These are phyloP conservation scores for Xiphophorus hellerii DNA, from an alignment of 2,113 vertebrate genomes.

Conservation along the genomic window DNA sequence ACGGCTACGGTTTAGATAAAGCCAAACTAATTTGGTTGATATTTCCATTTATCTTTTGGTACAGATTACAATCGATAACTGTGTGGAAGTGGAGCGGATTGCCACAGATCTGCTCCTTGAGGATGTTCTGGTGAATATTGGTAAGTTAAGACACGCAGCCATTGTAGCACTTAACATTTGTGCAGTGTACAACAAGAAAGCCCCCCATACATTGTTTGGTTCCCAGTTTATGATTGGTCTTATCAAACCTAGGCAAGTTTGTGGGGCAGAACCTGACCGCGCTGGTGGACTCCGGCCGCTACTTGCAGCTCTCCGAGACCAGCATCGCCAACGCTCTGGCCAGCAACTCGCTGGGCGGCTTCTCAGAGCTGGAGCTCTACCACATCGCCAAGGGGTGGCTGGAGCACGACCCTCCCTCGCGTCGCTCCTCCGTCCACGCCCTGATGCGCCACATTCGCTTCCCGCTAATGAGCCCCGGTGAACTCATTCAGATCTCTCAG, in stretches of 20 bases:
- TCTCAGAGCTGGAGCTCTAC: constrained; percentile 83
- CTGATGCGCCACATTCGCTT: constrained; percentile 83
- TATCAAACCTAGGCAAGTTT: constrained; percentile 63
- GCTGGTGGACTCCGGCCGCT: constrained; percentile 67
- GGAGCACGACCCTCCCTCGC: constrained; percentile 58
- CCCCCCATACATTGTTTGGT: neutral
- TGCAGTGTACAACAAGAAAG: neutral
- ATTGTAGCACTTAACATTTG: neutral
- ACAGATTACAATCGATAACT: constrained; percentile 83
- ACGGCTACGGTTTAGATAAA: too few relatives aligned
- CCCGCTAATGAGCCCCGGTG: constrained; percentile 80
- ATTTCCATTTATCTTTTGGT: neutral
- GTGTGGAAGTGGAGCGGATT: constrained; percentile 81
- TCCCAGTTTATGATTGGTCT: neutral
- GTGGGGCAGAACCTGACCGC: constrained; percentile 76
- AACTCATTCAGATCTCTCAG: constrained; percentile 84
- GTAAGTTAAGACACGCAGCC: constrained; percentile 35
- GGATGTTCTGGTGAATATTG: constrained; percentile 75
- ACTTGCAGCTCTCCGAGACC: constrained; percentile 73
- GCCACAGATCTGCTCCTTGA: constrained; percentile 78
- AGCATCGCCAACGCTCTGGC: constrained; percentile 73
- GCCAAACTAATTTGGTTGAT: too few relatives aligned
- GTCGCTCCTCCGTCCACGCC: constrained; percentile 57
- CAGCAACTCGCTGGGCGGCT: constrained; percentile 76
- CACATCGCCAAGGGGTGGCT: constrained; percentile 78